Evolutionary conservation across 1,140 invertebrate genomes (phyloP).

Genomic region (Andricus grossulariae): DNA sequence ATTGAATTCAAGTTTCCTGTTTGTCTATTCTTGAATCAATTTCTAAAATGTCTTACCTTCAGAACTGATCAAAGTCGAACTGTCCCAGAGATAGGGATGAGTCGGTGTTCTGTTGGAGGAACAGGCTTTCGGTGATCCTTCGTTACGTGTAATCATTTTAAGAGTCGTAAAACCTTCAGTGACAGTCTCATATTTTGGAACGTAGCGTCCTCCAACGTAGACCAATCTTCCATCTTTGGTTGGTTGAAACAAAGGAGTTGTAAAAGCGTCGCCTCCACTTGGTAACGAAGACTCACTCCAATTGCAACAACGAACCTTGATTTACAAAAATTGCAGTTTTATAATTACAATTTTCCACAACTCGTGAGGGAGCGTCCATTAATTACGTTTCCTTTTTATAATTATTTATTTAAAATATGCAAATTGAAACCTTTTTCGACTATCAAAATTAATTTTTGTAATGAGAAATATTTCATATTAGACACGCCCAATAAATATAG

Average conservation of each 20-base stretch:
- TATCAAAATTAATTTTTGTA: too few relatives aligned
- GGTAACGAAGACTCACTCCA: constrained; percentile 85
- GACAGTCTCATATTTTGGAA: constrained; percentile 81
- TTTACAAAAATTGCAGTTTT: constrained; percentile 32
- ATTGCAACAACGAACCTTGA: constrained; percentile 80
- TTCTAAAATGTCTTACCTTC: constrained; percentile 62
- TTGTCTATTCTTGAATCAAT: too few relatives aligned
- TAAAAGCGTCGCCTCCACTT: constrained; percentile 83
- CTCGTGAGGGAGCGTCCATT: too few relatives aligned
- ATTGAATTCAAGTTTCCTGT: too few relatives aligned
- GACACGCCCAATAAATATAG: too few relatives aligned
- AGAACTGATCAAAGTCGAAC: constrained; percentile 73
- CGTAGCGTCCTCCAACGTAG: constrained; percentile 83
- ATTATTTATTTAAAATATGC: too few relatives aligned
- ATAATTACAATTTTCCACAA: too few relatives aligned
- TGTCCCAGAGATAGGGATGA: constrained; percentile 80
- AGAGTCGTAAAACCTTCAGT: constrained; percentile 84
- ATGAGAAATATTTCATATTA: too few relatives aligned
- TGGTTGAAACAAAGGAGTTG: constrained; percentile 84
- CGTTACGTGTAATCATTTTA: constrained; percentile 80
- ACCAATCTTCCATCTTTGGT: constrained; percentile 85
- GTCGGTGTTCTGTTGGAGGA: constrained; percentile 79
- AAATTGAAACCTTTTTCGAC: too few relatives aligned
- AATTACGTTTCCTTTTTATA: too few relatives aligned
- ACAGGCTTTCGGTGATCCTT: constrained; percentile 70